Percentiles rank a stretch among this genome's conserved stretches.
Conservation (phyloP, 2,113 vertebrate genomes). For the Pipra filicauda region DNA sequence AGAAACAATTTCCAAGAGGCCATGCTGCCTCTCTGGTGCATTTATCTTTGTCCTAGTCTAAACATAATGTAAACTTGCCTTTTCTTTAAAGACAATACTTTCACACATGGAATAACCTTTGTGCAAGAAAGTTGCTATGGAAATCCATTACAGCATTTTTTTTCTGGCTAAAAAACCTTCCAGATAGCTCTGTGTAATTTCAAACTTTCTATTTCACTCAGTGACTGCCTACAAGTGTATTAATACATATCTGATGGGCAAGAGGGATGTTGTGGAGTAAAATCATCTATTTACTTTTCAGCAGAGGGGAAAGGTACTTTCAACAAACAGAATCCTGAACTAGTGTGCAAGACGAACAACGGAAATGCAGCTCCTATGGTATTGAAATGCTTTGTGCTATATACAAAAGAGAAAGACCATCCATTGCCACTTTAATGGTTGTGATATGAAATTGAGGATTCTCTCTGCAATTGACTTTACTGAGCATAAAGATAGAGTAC, state of each 20-base stretch:
- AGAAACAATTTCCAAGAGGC: background rate
- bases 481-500: background rate
- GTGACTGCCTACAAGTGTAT: background rate
- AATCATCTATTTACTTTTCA: constrained; percentile 18
- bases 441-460: background rate
- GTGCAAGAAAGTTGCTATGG: background rate
- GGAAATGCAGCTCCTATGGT: background rate
- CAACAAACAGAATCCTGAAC: background rate
- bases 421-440: background rate
- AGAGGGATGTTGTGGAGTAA: constrained; percentile 4
- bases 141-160: constrained; percentile 17
- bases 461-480: background rate
- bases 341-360: background rate
- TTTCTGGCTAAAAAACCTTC: background rate
- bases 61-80: background rate
- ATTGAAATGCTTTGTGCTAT: background rate
- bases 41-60: background rate
- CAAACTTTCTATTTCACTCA: background rate
- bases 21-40: background rate
- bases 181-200: background rate
- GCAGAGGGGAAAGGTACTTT: background rate
- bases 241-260: background rate
- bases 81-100: constrained; percentile 21
- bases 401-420: background rate
- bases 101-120: background rate